These are phyloP conservation scores for Agrochola circellaris DNA, from an alignment of 2,888 invertebrate genomes.

Conservation along the genomic window DNA sequence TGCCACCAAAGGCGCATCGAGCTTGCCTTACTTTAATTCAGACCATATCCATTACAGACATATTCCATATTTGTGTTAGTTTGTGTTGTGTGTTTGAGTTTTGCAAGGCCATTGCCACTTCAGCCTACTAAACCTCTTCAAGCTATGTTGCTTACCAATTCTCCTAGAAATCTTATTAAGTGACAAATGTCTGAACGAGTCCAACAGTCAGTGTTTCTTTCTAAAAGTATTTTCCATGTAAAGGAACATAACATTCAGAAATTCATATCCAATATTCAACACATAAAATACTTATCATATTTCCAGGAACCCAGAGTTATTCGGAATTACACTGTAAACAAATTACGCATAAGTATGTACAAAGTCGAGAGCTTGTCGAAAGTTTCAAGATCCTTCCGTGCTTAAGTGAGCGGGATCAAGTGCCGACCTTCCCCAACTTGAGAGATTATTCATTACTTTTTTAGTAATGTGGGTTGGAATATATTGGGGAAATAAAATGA, in stretches of 20 bases:
- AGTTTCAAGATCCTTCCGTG: conserved; percentile 50
- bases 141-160: too few species aligned
- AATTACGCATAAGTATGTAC: conserved; percentile 54
- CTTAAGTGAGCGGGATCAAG: conserved; percentile 56
- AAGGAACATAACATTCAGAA: not conserved
- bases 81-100: too few species aligned
- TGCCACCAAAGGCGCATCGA: too few species aligned
- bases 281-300: conserved; percentile 30
- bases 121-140: too few species aligned
- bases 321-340: conserved; percentile 41
- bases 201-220: not conserved
- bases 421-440: conserved; percentile 30
- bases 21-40: too few species aligned
- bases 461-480: conserved; percentile 24
- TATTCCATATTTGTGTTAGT: too few species aligned
- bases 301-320: conserved; percentile 1
- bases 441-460: conserved; percentile 43
- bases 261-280: conserved; percentile 4
- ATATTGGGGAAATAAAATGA: conserved; percentile 21
- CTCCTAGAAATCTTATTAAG: too few species aligned
- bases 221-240: not conserved
- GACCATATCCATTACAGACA: too few species aligned
- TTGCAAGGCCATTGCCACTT: too few species aligned
- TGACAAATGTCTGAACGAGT: not conserved
- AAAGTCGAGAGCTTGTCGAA: conserved; percentile 44